Percentiles rank a stretch among this genome's conserved stretches.
Evolutionary conservation across 2,797 vertebrate genomes (phyloP).

Genomic region (Morus bassanus): DNA sequence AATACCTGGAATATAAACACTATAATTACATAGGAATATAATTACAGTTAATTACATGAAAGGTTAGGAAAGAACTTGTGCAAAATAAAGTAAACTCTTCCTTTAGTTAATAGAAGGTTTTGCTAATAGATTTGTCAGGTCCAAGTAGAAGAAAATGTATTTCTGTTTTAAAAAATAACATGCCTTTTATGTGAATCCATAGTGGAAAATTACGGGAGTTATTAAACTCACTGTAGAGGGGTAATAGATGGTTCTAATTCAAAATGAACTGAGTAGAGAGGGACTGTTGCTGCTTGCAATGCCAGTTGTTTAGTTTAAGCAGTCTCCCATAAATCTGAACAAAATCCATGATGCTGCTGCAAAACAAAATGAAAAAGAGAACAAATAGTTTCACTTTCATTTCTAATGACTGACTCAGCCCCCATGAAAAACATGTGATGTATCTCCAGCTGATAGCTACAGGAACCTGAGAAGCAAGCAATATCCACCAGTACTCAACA

Average conservation of each 20-base stretch:
- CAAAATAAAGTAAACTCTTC: neutral
- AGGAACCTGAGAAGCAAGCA: neutral
- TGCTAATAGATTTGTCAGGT: constrained; percentile 7
- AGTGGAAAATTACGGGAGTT: constrained; percentile 44
- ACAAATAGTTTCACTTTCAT: constrained; percentile 8
- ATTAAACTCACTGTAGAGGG: constrained; percentile 10
- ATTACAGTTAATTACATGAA: constrained; percentile 33
- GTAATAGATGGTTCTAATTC: constrained; percentile 32
- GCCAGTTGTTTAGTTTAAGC: neutral
- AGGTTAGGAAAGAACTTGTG: neutral
- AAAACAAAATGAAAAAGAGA: neutral
- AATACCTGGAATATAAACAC: neutral
- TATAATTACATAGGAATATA: neutral
- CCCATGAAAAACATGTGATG: neutral
- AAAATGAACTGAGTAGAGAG: neutral
- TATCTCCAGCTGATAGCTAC: neutral
- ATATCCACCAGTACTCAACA: neutral
- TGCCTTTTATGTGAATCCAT: constrained; percentile 6
- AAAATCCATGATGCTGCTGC: neutral
- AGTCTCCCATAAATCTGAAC: constrained; percentile 33
- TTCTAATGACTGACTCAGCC: neutral
- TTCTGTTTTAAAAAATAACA: constrained; percentile 37
- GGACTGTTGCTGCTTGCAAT: neutral
- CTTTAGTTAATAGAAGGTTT: constrained; percentile 11
- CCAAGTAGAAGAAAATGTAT: neutral